Evolutionary conservation across 2,888 invertebrate species (phyloP), one percentile per base, ranked within the genome.

Genomic region (Mechanitis messenoides): DNA sequence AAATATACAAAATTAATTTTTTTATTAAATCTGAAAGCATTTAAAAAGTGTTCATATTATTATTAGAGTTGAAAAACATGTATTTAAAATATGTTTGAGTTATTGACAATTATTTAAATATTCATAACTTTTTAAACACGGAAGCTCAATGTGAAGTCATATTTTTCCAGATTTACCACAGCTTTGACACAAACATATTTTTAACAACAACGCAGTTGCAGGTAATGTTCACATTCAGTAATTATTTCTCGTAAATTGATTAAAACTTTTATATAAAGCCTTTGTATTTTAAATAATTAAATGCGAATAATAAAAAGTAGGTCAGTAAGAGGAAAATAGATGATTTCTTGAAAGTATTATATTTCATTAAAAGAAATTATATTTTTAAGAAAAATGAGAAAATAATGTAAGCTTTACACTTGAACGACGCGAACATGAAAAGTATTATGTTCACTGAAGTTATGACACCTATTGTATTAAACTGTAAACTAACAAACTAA

Each of bases 381-480:
- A 9, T 50, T 50, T 7, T 31, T 7, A 31, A 50, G 2, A 6
- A 50, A 50, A 50, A 31, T 50, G 6, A 31, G n/a, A 50, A 50
- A 50, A 31, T 50, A 28, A 31, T 3, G 50, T 50, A 50, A n/a
- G 50, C 31, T 31, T 31, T 31, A 50, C 28, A 50, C 7, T 31
- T 31, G 9, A 50, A 50, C 50, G 31, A 9, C 2, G 28, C 0
- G 31, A 6, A 3, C 31, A 31, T n/a, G 4, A 50, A 31, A 6
- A 28, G 7, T 9, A 31, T 7, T 31, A 28, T 7, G 5, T 28
- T 11, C 31, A 6, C 3, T 31, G 20, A n/a, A 47, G 50, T 50
- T 47, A 20, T 47, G 47, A 47, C 47, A 47, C 6, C 47, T 47
- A 31, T 50, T 50, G 50, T 50, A 50, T 31, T 50, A 50, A 31